Conservation (phyloP, 2,888 invertebrate species). For the Pogonocherus hispidulus region DNA sequence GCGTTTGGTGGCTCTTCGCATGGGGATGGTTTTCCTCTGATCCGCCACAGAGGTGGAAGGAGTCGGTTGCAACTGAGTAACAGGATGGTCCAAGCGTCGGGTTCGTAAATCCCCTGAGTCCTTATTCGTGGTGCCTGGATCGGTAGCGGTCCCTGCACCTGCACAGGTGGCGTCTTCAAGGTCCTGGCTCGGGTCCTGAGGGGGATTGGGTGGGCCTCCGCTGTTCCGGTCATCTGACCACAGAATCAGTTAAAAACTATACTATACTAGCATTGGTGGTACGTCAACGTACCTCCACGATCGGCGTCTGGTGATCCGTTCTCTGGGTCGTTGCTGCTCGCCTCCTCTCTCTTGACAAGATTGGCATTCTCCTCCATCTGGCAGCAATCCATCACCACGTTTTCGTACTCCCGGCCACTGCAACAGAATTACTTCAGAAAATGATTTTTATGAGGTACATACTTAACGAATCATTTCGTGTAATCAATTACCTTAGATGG, state of each 20-base stretch:
- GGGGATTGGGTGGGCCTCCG: slow-evolving; percentile 72
- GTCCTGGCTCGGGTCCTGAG: slow-evolving; percentile 62
- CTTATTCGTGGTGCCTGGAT: slow-evolving; percentile 65
- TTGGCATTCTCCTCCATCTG: slow-evolving; percentile 88
- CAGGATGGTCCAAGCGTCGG: slow-evolving; percentile 70
- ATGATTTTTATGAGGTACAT: slow-evolving; percentile 16
- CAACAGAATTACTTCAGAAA: slow-evolving; percentile 55
- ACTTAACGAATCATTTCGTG: neutral
- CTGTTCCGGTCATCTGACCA: slow-evolving; percentile 72
- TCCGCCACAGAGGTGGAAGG: slow-evolving; percentile 52
- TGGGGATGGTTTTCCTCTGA: slow-evolving; percentile 60
- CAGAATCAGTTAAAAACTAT: slow-evolving; percentile 62
- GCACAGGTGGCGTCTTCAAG: slow-evolving; percentile 62
- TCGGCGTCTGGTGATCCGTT: slow-evolving; percentile 92
- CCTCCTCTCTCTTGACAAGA: slow-evolving; percentile 88
- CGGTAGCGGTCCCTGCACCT: slow-evolving; percentile 52
- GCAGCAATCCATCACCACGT: slow-evolving; percentile 94
- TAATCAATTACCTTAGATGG: neutral
- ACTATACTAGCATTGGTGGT: slow-evolving; percentile 65
- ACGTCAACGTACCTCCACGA: slow-evolving; percentile 74
- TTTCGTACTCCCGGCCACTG: slow-evolving; percentile 90
- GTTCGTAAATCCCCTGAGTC: slow-evolving; percentile 71
- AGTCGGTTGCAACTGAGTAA: slow-evolving; percentile 70
- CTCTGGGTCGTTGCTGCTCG: slow-evolving; percentile 82
- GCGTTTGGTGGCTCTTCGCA: slow-evolving; percentile 74